Percentiles rank a stretch among this genome's conserved stretches.
Evolutionary conservation across 2,888 invertebrate genomes (phyloP).

Genomic region (Amphipoea lucens): DNA sequence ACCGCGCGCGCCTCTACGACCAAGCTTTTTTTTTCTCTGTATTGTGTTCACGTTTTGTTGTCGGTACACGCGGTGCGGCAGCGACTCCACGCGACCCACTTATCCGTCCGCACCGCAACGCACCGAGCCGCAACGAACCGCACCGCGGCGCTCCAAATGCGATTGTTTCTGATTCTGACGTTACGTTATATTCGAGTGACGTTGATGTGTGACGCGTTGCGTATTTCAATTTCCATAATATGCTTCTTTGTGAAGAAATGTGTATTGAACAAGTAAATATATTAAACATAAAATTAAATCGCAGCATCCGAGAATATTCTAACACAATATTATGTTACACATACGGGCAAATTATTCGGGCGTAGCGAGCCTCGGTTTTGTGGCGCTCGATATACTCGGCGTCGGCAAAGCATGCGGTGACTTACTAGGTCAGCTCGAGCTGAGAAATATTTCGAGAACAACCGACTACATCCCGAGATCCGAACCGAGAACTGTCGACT

Average conservation of each 20-base stretch:
- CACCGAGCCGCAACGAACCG: constrained; percentile 20
- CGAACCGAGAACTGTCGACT: constrained; percentile 13
- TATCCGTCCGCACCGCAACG: constrained; percentile 44
- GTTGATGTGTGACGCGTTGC: constrained; percentile 58
- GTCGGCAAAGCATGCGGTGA: constrained; percentile 41
- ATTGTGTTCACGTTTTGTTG: constrained; percentile 71
- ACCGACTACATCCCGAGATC: constrained; percentile 11
- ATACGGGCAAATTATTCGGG: constrained; percentile 38
- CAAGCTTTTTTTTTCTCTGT: constrained; percentile 65
- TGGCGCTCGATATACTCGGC: constrained; percentile 34
- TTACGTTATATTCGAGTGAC: constrained; percentile 61
- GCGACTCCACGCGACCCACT: constrained; percentile 66
- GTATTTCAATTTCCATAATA: constrained; percentile 47
- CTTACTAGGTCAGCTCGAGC: constrained; percentile 33
- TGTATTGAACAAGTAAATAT: constrained; percentile 17
- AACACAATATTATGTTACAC: constrained; percentile 31
- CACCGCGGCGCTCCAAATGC: constrained; percentile 51
- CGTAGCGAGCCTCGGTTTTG: constrained; percentile 31
- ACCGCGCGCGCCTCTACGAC: constrained; percentile 71
- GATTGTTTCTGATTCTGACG: constrained; percentile 67
- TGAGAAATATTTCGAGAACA: constrained; percentile 36
- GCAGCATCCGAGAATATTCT: constrained; percentile 27
- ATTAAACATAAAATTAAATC: constrained; percentile 18
- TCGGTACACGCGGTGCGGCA: constrained; percentile 28
- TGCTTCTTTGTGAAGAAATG: constrained; percentile 11